Base-by-base conservation (phyloP, 2,113 vertebrate species). In the Cynopterus brachyotis region DNA sequence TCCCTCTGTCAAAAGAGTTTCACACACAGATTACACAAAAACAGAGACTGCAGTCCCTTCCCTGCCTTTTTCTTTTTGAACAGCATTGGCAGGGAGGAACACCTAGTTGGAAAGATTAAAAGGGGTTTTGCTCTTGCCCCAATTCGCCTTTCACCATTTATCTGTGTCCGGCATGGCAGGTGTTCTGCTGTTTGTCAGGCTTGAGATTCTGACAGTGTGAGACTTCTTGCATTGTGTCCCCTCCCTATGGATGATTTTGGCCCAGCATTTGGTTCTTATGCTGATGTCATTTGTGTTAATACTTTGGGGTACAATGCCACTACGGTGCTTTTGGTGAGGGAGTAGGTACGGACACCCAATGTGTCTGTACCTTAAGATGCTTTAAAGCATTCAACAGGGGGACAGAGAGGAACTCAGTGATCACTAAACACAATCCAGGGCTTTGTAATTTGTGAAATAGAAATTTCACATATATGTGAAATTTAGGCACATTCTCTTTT, bases 21-120 rank as follows among this genome's bases (percentile, higher is more conserved):
- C 35, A 28, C 73, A 73, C 35, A 53, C 70, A 82, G 79, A 10
- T 72, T 30, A 47, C 55, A 4, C 0, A 2, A 5, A 66, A 40
- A 57, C 5, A 3, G 6, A 13, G 6, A 19, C 10, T 60, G 0
- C 0, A 0, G 28, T 26, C 35, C 17, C 30, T 75, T 42, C 35
- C 66, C n/a, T 6, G 59, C 26, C 16, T 40, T 24, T 2, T 64
- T 9, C 28, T 6, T 59, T 55, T 35, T 24, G 19, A 30, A 50
- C 35, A 64, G 28, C 50, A 15, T 13, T 8, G 28, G 26, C 24
- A 20, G 37, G 64, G 86, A 92, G 53, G 75, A 30, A 28, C 32
- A 35, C 50, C 6, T n/a, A 17, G 30, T 50, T 35, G 20, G 70
- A 75, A 86, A 80, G 78, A 55, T 16, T 37, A 20, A 57, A 42